Conservation (phyloP, 37 sponge, comb jelly and placozoan species). For the Diacarnus erythraeanus region DNA sequence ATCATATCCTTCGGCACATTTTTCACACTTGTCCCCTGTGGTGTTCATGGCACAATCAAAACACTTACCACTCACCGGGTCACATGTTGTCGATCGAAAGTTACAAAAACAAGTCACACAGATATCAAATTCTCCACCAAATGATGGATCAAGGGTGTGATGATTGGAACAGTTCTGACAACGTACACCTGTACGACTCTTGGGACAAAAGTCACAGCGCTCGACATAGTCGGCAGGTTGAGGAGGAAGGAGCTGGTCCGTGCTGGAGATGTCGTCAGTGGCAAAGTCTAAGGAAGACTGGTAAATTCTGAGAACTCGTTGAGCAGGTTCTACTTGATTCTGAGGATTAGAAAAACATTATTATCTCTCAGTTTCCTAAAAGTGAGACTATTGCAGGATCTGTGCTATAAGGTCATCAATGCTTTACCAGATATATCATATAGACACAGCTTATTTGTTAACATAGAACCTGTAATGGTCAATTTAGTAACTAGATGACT, state of each 20-base stretch:
- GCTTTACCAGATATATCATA: no score
- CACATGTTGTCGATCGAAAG: conserved; percentile 62
- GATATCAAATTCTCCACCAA: conserved; percentile 69
- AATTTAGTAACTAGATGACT: neutral
- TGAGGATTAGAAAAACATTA: neutral
- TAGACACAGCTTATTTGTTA: neutral
- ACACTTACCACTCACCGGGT: conserved; percentile 67
- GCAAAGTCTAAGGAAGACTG: conserved; percentile 36
- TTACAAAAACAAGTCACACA: conserved; percentile 80
- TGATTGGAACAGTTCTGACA: conserved; percentile 65
- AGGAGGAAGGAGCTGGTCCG: conserved; percentile 1
- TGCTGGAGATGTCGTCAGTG: conserved; percentile 3
- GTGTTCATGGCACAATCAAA: conserved; percentile 69
- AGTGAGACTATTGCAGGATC: no score
- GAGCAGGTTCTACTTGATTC: neutral
- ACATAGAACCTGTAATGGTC: neutral
- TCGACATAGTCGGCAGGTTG: conserved; percentile 57
- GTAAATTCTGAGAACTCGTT: conserved; percentile 9
- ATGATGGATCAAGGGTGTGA: conserved; percentile 58
- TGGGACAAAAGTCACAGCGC: conserved; percentile 66
- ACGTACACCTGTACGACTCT: conserved; percentile 26
- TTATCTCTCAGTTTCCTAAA: no score
- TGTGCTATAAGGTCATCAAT: no score
- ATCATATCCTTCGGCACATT: conserved; percentile 62
- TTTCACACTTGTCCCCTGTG: conserved; percentile 54